Percentiles rank a stretch among this genome's conserved stretches.
Evolutionary conservation across 2,888 invertebrate species (phyloP).

Genomic region (Eupithecia abbreviata): DNA sequence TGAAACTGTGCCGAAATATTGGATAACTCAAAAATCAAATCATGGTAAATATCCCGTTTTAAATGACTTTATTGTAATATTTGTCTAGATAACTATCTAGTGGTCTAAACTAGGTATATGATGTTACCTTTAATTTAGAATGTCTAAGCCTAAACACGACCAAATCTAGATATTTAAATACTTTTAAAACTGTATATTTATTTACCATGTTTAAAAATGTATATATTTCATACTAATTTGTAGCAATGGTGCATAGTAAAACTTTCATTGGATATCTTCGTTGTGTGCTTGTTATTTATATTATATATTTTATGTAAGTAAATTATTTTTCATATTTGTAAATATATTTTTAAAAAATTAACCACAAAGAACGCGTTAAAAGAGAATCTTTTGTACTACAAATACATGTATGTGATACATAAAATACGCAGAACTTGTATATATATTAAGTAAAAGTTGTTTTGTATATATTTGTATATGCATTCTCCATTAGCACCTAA

Average conservation of each 20-base stretch:
- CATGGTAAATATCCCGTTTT: too few species aligned
- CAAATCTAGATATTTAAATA: slow-evolving; percentile 9
- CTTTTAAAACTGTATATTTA: slow-evolving; percentile 7
- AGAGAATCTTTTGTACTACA: neutral
- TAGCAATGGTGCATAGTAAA: slow-evolving; percentile 10
- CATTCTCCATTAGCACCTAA: slow-evolving; percentile 72
- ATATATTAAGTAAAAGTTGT: slow-evolving; percentile 21
- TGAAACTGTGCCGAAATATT: too few species aligned
- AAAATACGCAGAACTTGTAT: slow-evolving; percentile 28
- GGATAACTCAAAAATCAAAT: too few species aligned
- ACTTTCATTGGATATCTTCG: slow-evolving; percentile 1
- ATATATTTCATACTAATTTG: slow-evolving; percentile 8
- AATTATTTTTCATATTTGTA: neutral
- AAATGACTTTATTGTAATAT: slow-evolving; percentile 28
- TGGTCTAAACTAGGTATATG: too few species aligned
- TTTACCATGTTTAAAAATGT: neutral
- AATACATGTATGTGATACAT: neutral
- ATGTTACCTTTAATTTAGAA: slow-evolving; percentile 14
- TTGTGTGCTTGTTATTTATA: slow-evolving; percentile 6
- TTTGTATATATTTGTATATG: slow-evolving; percentile 52
- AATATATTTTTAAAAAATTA: neutral
- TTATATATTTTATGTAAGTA: neutral
- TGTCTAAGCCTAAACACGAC: slow-evolving; percentile 10
- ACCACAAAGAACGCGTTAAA: neutral
- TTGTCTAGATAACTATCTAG: slow-evolving; percentile 27